phyloP scores from a whole-genome alignment of 2,113 vertebrate species.

The Oreochromis spilurus region DNA sequence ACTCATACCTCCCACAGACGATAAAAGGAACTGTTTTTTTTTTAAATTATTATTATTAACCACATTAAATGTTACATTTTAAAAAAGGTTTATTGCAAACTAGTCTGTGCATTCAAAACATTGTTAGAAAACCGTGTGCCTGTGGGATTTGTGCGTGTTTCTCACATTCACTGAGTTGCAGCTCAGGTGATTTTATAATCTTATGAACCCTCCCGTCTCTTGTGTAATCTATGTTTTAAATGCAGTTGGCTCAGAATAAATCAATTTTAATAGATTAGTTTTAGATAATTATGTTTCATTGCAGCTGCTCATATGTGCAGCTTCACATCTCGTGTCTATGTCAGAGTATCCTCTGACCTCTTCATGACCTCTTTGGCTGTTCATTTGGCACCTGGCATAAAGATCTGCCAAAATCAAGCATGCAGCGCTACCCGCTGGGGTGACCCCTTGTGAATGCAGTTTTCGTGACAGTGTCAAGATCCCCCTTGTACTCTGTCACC shows the following conservation, averaged over 20 bases:
- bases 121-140: background rate
- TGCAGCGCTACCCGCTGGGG: background rate
- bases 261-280: background rate
- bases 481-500: background rate
- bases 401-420: background rate
- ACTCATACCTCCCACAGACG: background rate
- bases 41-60: background rate
- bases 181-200: background rate
- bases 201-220: background rate
- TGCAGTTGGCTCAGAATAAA: background rate
- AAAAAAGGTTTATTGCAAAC: background rate
- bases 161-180: background rate
- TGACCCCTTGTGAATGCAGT: background rate
- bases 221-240: background rate
- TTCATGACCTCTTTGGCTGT: background rate
- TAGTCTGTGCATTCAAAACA: background rate
- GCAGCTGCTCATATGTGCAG: background rate
- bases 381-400: background rate
- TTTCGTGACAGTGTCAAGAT: background rate
- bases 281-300: background rate
- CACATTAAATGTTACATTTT: background rate
- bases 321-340: background rate
- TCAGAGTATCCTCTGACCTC: background rate
- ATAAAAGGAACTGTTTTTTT: background rate
- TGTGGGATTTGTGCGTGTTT: background rate